A percentile compares a stretch with the other conserved stretches of the same genome.
These are phyloP conservation scores for Synchiropus splendidus DNA, from an alignment of 2,113 vertebrate species.

Conservation along the genomic window DNA sequence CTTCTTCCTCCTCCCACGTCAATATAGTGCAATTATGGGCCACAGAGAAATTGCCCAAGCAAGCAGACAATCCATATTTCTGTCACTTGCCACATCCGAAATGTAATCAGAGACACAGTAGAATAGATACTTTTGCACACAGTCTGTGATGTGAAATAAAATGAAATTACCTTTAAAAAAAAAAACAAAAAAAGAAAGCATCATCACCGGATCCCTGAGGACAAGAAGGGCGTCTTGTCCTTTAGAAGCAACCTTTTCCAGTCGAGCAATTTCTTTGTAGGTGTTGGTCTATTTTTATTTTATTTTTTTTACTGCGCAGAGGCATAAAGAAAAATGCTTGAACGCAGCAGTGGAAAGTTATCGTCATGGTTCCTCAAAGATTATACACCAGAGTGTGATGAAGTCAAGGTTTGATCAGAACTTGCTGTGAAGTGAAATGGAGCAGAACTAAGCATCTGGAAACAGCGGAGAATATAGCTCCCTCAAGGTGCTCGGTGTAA, in stretches of 20 bases:
- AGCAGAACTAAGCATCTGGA: conserved; percentile 62
- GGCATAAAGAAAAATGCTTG: background rate
- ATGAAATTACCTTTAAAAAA: too few species aligned
- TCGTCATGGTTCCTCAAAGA: conserved; percentile 45
- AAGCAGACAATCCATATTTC: conserved; percentile 54
- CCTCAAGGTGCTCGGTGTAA: conserved; percentile 35
- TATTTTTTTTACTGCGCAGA: background rate
- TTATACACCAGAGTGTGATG: conserved; percentile 45
- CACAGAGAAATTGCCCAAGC: conserved; percentile 54
- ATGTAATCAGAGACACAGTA: conserved; percentile 43
- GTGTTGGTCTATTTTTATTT: background rate
- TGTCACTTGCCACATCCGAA: conserved; percentile 47
- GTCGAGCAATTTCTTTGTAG: background rate
- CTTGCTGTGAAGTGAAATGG: conserved; percentile 47
- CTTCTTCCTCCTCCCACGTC: conserved; percentile 43
- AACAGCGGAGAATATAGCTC: conserved; percentile 45
- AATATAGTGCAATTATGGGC: conserved; percentile 60
- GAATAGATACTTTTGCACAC: conserved; percentile 11
- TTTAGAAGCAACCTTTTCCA: background rate
- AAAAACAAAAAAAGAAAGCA: conserved; percentile 12
- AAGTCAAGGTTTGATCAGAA: conserved; percentile 52
- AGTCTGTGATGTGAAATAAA: conserved; percentile 2
- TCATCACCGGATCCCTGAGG: conserved; percentile 2
- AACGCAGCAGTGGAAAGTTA: conserved; percentile 8
- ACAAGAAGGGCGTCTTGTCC: conserved; percentile 11